Evolutionary conservation across 1,140 invertebrate species (phyloP).

Genomic region (Aradophagus sp.): DNA sequence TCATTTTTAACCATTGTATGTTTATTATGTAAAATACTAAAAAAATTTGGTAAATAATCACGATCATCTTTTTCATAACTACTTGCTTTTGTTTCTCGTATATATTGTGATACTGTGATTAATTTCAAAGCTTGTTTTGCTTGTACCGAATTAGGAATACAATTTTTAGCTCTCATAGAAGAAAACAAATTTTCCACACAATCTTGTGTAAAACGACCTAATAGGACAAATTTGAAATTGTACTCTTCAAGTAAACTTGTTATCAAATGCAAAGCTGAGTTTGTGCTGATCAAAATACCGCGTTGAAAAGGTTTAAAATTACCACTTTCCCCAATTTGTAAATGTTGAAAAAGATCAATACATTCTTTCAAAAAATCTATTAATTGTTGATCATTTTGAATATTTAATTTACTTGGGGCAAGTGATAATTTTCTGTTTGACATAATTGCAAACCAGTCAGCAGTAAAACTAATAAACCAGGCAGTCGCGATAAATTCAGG

Average conservation of each 20-base stretch:
- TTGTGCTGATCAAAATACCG: background rate
- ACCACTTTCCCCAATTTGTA: background rate
- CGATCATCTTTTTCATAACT: no score
- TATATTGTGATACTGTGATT: no score
- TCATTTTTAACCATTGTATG: no score
- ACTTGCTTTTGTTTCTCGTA: no score
- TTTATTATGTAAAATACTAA: no score
- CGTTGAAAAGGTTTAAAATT: background rate
- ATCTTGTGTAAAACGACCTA: no score
- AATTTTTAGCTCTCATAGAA: no score
- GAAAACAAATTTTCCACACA: no score
- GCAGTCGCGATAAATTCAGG: constrained; percentile 6
- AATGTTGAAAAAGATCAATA: constrained; percentile 1
- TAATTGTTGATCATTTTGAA: background rate
- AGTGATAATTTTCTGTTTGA: background rate
- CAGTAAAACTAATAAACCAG: constrained; percentile 2
- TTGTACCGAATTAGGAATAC: no score
- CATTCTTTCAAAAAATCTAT: background rate
- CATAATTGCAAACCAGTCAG: background rate
- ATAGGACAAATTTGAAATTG: no score
- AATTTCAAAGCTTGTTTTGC: no score
- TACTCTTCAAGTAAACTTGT: background rate
- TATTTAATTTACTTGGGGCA: background rate
- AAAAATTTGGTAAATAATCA: no score
- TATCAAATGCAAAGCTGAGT: background rate